These are phyloP conservation scores for Eurypyga helias DNA, from an alignment of 2,113 vertebrate genomes.

Conservation along the genomic window DNA sequence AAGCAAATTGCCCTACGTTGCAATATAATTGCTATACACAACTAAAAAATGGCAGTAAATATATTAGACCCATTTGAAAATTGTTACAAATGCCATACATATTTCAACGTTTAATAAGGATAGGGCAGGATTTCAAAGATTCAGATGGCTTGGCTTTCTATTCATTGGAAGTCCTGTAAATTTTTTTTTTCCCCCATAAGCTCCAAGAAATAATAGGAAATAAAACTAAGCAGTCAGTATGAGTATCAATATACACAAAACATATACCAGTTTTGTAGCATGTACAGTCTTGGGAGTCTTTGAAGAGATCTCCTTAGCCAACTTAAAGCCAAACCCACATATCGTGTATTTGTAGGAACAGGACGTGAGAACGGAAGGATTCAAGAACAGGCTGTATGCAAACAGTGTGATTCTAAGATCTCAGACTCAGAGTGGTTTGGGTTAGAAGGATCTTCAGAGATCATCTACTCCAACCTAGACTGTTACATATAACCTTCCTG, in stretches of 20 bases:
- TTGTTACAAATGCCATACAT: not conserved
- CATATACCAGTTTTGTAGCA: not conserved
- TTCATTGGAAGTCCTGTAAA: not conserved
- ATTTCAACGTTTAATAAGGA: not conserved
- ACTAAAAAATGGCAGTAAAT: not conserved
- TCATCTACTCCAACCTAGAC: too few relatives aligned
- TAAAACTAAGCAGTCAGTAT: not conserved
- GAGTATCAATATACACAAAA: not conserved
- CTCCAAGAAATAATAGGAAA: not conserved
- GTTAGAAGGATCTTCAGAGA: too few relatives aligned
- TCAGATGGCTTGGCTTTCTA: not conserved
- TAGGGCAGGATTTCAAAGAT: not conserved
- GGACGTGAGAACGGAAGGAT: accelerated
- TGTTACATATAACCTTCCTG: not conserved
- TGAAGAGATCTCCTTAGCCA: not conserved
- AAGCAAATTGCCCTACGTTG: not conserved
- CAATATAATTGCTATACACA: not conserved
- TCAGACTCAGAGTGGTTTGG: not conserved
- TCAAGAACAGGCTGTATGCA: not conserved
- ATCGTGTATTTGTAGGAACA: not conserved
- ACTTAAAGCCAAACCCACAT: not conserved
- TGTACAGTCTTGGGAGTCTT: not conserved
- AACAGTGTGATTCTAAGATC: not conserved
- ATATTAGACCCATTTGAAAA: not conserved
- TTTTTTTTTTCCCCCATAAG: not conserved